Conservation (phyloP, 1,140 invertebrate species). For the Ericerus pela region DNA sequence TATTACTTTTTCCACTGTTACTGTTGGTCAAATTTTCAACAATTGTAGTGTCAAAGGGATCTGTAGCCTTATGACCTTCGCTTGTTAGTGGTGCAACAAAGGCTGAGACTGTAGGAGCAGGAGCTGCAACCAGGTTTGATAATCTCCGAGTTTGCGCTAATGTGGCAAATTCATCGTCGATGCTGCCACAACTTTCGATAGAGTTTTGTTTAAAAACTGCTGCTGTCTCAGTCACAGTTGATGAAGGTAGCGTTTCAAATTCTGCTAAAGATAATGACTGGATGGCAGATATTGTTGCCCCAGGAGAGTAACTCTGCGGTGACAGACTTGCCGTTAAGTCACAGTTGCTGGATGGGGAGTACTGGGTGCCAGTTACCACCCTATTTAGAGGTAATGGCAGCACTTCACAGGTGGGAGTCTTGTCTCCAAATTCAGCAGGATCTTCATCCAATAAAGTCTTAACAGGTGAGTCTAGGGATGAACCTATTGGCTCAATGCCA, state of each 20-base stretch:
- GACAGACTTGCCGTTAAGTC: conserved; percentile 6
- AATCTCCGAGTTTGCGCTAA: too few relatives aligned
- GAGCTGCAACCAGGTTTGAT: too few relatives aligned
- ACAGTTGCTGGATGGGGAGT: background rate
- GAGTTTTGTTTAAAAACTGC: background rate
- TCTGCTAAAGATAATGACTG: conserved; percentile 3
- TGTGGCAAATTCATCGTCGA: conserved; percentile 54
- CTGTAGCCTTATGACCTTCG: too few relatives aligned
- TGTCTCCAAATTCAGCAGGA: conserved; percentile 9
- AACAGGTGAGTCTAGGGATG: conserved; percentile 29
- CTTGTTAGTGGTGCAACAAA: background rate
- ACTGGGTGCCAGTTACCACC: background rate
- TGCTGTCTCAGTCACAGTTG: background rate
- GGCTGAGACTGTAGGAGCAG: background rate
- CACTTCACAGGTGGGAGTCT: conserved; percentile 16
- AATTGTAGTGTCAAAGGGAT: conserved; percentile 74
- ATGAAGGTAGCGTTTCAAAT: conserved; percentile 4
- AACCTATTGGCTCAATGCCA: conserved; percentile 17
- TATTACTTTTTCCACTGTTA: too few relatives aligned
- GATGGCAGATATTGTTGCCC: conserved; percentile 14
- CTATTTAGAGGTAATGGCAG: conserved; percentile 7
- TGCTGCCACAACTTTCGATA: conserved; percentile 24
- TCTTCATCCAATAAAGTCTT: conserved; percentile 61
- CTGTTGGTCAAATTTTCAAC: conserved; percentile 70
- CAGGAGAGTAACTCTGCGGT: background rate